Evolutionary conservation across 2,888 invertebrate genomes (phyloP), one percentile per base, ranked within the genome.

Genomic region (Fissipunctia ypsillon): DNA sequence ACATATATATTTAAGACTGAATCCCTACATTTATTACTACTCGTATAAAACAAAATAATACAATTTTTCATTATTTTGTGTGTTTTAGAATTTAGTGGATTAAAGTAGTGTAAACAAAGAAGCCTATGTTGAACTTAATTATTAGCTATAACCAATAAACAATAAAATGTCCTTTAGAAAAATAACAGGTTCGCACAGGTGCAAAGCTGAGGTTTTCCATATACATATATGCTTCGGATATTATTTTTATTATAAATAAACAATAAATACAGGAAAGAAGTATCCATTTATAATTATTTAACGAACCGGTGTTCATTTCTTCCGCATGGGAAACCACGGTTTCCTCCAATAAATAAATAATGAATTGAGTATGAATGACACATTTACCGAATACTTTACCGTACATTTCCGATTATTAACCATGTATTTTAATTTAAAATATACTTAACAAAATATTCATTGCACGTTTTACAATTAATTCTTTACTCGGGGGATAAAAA

Each of bases 281-380:
- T 38, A 38, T 45, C 3, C 60, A 31, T 52, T 10, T 48, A 61
- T 61, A 14, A n/a, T n/a, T 25, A 57, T 73, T 57, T 59, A 52
- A 45, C 25, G 31, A 52, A 48, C 43, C 64, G 19, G 74, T 52
- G 74, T 73, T 48, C 7, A 22, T 31, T 63, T 31, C 16, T 66
- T 61, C 81, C 66, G 43, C 54, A n/a, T 28, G 12, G 38, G 10
- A 56, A 57, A 61, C 78, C 81, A 61, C 81, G 25, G 50, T 67
- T 52, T 75, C 67, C 81, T 45, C 14, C 38, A 63, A 52, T 73
- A 73, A 63, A 76, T 76, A 45, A 25, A 50, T 57, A 38, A 75
- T 67, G 31, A 31, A 4, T 9, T 67, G 31, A 31, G 6, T 9
- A 50, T 25, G 35, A 56, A 66, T 19, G 38, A 76, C 52, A 74